These are phyloP conservation scores for Leucoraja erinaceus DNA, from an alignment of 2,113 vertebrate genomes.

Conservation along the genomic window DNA sequence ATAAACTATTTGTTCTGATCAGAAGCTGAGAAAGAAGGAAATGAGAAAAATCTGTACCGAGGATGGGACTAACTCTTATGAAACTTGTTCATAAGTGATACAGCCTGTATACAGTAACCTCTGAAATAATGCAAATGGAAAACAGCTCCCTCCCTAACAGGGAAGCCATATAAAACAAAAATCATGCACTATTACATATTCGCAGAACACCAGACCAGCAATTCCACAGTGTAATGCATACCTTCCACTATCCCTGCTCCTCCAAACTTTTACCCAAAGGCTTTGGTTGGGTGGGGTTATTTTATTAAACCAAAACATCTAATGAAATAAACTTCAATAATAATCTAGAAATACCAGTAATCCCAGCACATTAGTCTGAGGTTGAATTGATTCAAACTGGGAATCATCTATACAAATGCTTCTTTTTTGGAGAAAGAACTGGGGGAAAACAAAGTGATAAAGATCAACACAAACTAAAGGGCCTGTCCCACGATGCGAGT, in stretches of 20 bases:
- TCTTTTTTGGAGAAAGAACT: neutral
- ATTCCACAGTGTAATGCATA: neutral
- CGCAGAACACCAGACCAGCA: neutral
- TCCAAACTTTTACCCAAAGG: neutral
- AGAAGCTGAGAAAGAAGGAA: slow-evolving; percentile 15
- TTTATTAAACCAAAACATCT: neutral
- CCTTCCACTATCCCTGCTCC: neutral
- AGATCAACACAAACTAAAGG: neutral
- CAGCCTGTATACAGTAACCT: neutral
- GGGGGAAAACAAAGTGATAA: neutral
- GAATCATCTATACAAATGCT: neutral
- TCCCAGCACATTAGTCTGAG: neutral
- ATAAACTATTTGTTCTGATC: slow-evolving; percentile 5
- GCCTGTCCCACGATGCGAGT: no score
- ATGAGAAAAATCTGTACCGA: slow-evolving; percentile 6
- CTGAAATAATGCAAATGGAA: slow-evolving; percentile 24
- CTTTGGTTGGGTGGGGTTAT: neutral
- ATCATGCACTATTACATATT: neutral
- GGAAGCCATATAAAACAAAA: slow-evolving; percentile 5
- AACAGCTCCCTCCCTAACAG: slow-evolving; percentile 14
- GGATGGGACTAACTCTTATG: neutral
- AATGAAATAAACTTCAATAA: neutral
- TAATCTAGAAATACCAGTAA: neutral
- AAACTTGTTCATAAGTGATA: neutral
- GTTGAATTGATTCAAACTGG: neutral